Evolutionary conservation across 2,888 invertebrate genomes (phyloP), one percentile per base, ranked within the genome.

Genomic region (Acholoe squamosa): DNA sequence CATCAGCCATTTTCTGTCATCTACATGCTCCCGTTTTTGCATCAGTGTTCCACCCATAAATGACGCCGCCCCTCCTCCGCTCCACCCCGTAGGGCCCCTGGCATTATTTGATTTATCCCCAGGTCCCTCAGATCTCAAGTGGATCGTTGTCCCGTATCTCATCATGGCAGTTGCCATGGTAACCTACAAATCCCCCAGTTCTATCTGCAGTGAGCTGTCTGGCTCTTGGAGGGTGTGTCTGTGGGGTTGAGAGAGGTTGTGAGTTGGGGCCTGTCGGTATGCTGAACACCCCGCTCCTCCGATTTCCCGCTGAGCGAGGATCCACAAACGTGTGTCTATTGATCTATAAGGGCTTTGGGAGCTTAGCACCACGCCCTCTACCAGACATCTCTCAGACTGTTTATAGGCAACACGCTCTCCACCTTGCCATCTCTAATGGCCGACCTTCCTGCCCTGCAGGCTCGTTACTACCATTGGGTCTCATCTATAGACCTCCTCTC

Each of bases 301-400:
- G 61, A 71, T 71, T 71, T 71, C 31, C 71, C 14, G 22, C 71
- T 31, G 71, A n/a, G 71, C 28, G 71, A 28, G 71, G 25, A 28
- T 71, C 71, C 71, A 61, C 61, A 25, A 71, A 28, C 71, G 71
- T 71, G 71, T 71, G 71, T n/a, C 71, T 71, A 71, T 71, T 31
- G 71, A 71, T 71, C 71, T 25, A n/a, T 28, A 25, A 28, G 71
- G 71, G 71, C 71, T n/a, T 71, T 0, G 71, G 3, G 71, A 25
- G 31, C 31, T 71, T 71, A n/a, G n/a, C 14, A 28, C 71, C 25
- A 25, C 28, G 31, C 71, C 71, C 61, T 61, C 61, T 22, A 19
- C 61, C 61, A 61, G n/a, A 19, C 61, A 61, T 22, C 61, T 14
- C 19, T n/a, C 61, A 3, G 3, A 61, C 43, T 43, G 43, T 10